Base-by-base conservation (phyloP, 2,888 invertebrate genomes). In the Lucinisca nassula region DNA sequence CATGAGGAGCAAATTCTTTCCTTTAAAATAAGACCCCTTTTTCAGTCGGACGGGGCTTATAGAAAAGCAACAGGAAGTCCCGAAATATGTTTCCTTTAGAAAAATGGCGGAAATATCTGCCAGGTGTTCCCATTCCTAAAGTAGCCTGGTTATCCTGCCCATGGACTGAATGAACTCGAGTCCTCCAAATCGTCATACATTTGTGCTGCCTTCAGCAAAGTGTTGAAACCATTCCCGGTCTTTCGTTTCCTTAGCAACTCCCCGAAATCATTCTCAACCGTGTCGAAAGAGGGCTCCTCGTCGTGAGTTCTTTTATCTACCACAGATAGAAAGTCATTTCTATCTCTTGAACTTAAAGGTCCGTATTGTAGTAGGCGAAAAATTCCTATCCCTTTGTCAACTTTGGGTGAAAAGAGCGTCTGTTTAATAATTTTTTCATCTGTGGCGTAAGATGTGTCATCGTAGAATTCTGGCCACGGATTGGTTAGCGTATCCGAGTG, bases 121-220 rank as follows among this genome's bases (percentile, higher is more conserved):
- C n/a, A n/a, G n/a, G n/a, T n/a, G n/a, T n/a, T n/a, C n/a, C n/a
- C n/a, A n/a, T n/a, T n/a, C n/a, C n/a, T n/a, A n/a, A n/a, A n/a
- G n/a, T n/a, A n/a, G n/a, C n/a, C n/a, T n/a, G n/a, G 35, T 17
- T 67, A 67, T 67, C 67, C 67, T 8, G 67, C 67, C 67, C 67
- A 67, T 14, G 67, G 67, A 21, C 24, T 21, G 35, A 67, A 67
- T 8, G 67, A 67, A 14, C 67, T 67, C 4, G 67, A 67, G 35
- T 67, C 30, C 35, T 67, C 67, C 12, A 67, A 21, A 12, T 67
- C 24, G 35, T 67, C 67, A 17, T 35, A 12, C 17, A 67, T 67
- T 35, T 35, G 32, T 2, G 67, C 67, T 1, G 67, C 67, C 10
- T 67, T 67, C 17, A 67, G 21, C 67, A 67, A 67, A 35, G 32